Percentiles rank a stretch among this genome's conserved stretches.
phyloP scores from a whole-genome alignment of 2,113 vertebrate species.

The Calyptommatus sinebrachiatus region DNA sequence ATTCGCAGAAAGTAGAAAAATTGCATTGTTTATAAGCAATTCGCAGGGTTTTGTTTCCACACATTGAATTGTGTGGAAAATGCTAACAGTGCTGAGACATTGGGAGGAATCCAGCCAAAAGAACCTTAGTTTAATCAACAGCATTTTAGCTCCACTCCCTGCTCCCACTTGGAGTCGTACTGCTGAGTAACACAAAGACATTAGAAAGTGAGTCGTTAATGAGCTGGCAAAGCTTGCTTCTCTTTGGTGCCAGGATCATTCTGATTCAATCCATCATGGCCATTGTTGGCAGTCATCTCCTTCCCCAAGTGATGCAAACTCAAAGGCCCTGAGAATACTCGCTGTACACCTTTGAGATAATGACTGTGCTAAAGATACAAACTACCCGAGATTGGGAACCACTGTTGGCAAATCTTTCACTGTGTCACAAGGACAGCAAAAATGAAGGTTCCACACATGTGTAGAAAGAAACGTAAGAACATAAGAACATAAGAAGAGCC shows the following conservation, averaged over 20 bases:
- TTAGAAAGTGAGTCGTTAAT: constrained; percentile 59
- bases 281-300: constrained; percentile 48
- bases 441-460: constrained; percentile 33
- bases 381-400: constrained; percentile 52
- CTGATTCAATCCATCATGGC: constrained; percentile 60
- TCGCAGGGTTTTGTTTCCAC: constrained; percentile 47
- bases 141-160: constrained; percentile 58
- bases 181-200: constrained; percentile 63
- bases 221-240: constrained; percentile 60
- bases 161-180: constrained; percentile 43
- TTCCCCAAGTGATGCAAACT: constrained; percentile 50
- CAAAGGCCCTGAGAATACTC: constrained; percentile 42
- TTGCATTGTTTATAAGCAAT: constrained; percentile 50
- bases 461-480: constrained; percentile 20
- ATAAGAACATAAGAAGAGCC: no score
- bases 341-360: constrained; percentile 52
- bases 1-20: constrained; percentile 18
- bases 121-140: constrained; percentile 51
- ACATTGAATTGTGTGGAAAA: constrained; percentile 37
- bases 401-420: constrained; percentile 51
- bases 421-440: constrained; percentile 37
- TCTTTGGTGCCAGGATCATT: constrained; percentile 47
- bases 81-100: constrained; percentile 17
- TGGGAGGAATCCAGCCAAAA: constrained; percentile 43
- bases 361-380: constrained; percentile 45